Evolutionary conservation across 2,113 vertebrate species (phyloP).

Genomic region (Tachuris rubrigastra): DNA sequence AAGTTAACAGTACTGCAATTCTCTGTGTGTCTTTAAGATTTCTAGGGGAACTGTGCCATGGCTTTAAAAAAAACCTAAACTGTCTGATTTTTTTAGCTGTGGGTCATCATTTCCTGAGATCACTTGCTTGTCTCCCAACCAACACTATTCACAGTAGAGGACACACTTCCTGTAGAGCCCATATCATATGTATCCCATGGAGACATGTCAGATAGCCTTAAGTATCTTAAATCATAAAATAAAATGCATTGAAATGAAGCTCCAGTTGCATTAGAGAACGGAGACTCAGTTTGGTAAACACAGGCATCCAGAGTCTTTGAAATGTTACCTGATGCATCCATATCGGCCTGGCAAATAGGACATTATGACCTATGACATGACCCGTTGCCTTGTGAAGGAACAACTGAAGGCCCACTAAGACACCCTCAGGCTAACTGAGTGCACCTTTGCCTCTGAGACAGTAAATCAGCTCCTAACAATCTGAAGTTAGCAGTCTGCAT

Average conservation of each 20-base stretch:
- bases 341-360: background rate
- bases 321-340: background rate
- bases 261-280: background rate
- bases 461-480: background rate
- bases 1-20: background rate
- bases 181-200: background rate
- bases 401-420: background rate
- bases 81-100: background rate
- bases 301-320: background rate
- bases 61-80: background rate
- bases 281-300: background rate
- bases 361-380: background rate
- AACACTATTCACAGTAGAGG: background rate
- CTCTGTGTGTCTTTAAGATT: background rate
- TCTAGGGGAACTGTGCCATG: background rate
- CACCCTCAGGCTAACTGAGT: background rate
- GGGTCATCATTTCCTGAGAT: background rate
- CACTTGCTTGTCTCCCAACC: background rate
- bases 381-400: background rate
- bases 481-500: background rate
- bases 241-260: background rate
- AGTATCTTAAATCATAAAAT: background rate
- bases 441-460: background rate
- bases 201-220: background rate
- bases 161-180: background rate